Evolutionary conservation across 2,888 invertebrate genomes (phyloP).

Genomic region (Apodemia hepburni): DNA sequence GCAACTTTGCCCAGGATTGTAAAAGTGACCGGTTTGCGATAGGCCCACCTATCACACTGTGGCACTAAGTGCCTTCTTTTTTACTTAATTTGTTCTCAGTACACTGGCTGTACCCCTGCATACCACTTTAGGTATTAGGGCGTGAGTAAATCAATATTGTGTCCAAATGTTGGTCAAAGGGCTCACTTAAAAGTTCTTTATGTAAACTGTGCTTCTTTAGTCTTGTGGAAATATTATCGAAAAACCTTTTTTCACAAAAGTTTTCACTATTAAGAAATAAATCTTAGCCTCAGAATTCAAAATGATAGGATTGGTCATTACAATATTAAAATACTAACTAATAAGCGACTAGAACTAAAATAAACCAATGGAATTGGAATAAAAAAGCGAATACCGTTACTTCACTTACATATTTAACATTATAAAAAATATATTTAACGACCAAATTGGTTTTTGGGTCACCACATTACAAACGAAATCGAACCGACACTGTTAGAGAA

Average conservation of each 20-base stretch:
- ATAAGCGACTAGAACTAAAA: slow-evolving; percentile 73
- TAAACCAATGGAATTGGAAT: not conserved
- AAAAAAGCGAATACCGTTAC: not conserved
- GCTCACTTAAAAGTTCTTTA: too few species aligned
- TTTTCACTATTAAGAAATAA: not conserved
- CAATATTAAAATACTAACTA: slow-evolving; percentile 47
- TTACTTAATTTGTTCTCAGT: too few species aligned
- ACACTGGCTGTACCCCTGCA: too few species aligned
- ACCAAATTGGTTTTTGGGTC: not conserved
- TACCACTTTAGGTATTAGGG: too few species aligned
- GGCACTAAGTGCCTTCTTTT: too few species aligned
- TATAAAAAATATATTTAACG: not conserved
- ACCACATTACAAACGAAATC: not conserved
- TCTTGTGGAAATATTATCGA: too few species aligned
- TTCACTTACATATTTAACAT: not conserved
- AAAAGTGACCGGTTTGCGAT: too few species aligned
- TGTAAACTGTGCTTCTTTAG: too few species aligned
- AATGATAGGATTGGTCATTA: slow-evolving; percentile 20
- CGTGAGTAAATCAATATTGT: too few species aligned
- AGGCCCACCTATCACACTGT: too few species aligned
- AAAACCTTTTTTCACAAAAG: not conserved
- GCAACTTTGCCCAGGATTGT: too few species aligned
- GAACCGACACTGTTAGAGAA: not conserved
- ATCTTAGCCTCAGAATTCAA: slow-evolving; percentile 4
- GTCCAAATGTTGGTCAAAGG: too few species aligned